Conservation (phyloP, 2,888 invertebrate genomes). For the Fragum whitleyi region DNA sequence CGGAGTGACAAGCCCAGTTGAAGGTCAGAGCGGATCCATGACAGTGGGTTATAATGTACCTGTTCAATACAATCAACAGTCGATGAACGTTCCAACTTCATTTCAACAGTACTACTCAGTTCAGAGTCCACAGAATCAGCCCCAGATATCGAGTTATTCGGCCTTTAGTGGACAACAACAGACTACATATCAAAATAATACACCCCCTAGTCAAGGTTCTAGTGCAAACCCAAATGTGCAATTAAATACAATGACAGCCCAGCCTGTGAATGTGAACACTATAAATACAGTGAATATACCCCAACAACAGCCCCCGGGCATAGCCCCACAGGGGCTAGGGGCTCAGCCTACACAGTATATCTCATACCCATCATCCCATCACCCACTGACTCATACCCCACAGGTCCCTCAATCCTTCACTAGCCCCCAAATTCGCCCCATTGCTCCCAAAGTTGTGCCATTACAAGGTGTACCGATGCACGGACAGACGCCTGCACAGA, state of each 20-base stretch:
- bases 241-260: constrained; percentile 45
- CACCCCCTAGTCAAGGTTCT: constrained; percentile 59
- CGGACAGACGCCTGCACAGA: constrained; percentile 63
- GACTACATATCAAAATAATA: constrained; percentile 52
- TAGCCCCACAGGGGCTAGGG: constrained; percentile 13
- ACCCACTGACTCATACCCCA: constrained; percentile 57
- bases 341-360: constrained; percentile 64
- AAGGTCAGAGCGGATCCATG: constrained; percentile 31
- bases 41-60: constrained; percentile 41
- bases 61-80: constrained; percentile 48
- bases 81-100: constrained; percentile 45
- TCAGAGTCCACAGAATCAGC: constrained; percentile 42
- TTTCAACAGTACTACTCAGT: constrained; percentile 60
- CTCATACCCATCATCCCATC: constrained; percentile 67
- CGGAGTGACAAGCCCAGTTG: constrained; percentile 45
- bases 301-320: constrained; percentile 35
- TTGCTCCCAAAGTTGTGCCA: constrained; percentile 70
- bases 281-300: constrained; percentile 49
- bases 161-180: constrained; percentile 49
- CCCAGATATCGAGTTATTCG: constrained; percentile 44
- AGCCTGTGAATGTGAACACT: constrained; percentile 53
- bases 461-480: constrained; percentile 67
- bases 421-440: constrained; percentile 56
- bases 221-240: constrained; percentile 56
- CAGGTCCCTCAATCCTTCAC: constrained; percentile 60